Evolutionary conservation across 1,140 invertebrate genomes (phyloP), one percentile per base, ranked within the genome.

Genomic region (Drosophila aff.): DNA sequence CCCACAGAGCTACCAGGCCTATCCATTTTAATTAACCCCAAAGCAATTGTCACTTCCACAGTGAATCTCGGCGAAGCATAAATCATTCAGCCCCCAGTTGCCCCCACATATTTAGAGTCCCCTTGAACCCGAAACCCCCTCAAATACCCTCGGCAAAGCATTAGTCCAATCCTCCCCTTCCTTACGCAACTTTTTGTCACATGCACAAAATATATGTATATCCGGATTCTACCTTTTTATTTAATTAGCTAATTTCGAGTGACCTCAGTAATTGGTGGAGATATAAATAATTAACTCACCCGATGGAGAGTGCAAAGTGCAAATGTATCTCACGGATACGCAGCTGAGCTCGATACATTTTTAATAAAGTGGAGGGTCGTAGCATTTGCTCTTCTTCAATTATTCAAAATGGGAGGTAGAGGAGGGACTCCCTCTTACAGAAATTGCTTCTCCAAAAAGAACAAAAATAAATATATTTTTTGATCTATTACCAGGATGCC

Each of bases 221-320:
- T 31, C 21, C 38, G 18, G 28, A 59, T 21, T 26, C 13, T 73
- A 82, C 78, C 77, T 81, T 89, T 72, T 81, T 89, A 76, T 82
- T 81, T 91, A 89, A 90, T 89, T 89, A 85, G 85, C 79, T 85
- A 72, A 78, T 79, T 81, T 78, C 50, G 60, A 61, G 63, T 82
- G 66, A 85, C 64, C 66, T 36, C 47, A 76, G 71, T 73, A 85
- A 90, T 85, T 90, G 89, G 55, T 73, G 68, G 57, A 65, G 59
- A 55, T n/a, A 74, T 89, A 69, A 90, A 89, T 89, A 90, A 82
- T 90, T 84, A 40, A 89, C 65, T 21, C 31, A 73, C 47, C 52
- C 57, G 72, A 46, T 63, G 81, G 58, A n/a, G 47, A 76, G 82
- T 75, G 75, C 64, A 77, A 85, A 79, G 65, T 82, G 82, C 82